Conservation (phyloP, 64 coral and sea anemone genomes). For the Montipora foliosa region DNA sequence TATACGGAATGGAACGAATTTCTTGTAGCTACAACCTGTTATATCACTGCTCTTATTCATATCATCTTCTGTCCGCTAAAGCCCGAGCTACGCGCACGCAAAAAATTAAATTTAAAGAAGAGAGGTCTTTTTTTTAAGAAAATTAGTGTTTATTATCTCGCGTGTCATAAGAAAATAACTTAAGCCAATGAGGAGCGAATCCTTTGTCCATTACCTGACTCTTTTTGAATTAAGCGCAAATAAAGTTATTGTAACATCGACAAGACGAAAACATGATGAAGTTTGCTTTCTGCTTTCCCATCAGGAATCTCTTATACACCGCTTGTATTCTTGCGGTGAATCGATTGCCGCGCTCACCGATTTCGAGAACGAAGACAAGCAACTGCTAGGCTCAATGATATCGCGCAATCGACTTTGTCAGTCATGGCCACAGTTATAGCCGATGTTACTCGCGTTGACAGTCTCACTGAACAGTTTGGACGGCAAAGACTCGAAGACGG, state of each 20-base stretch:
- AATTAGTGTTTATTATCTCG: conserved; percentile 39
- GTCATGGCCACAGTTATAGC: conserved; percentile 29
- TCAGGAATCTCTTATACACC: conserved; percentile 19
- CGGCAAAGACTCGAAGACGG: conserved; percentile 16
- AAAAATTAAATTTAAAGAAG: background rate
- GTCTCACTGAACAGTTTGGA: conserved; percentile 27
- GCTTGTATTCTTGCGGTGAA: background rate
- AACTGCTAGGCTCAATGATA: background rate
- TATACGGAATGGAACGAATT: too few species aligned
- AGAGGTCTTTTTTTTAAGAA: background rate
- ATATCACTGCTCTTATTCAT: background rate
- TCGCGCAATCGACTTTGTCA: background rate
- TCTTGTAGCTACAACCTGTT: too few species aligned
- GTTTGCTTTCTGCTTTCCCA: conserved; percentile 35
- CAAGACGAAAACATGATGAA: conserved; percentile 37
- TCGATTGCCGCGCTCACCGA: background rate
- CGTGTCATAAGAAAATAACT: conserved; percentile 44
- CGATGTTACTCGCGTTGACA: conserved; percentile 31
- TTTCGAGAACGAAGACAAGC: background rate
- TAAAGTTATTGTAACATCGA: conserved; percentile 51
- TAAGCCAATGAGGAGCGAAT: conserved; percentile 9
- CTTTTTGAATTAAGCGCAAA: conserved; percentile 56
- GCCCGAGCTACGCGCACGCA: background rate
- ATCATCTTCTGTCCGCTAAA: background rate
- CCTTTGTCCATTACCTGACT: conserved; percentile 40